Evolutionary conservation across 2,797 vertebrate genomes (phyloP).

Genomic region (Tympanoctomys barrerae): DNA sequence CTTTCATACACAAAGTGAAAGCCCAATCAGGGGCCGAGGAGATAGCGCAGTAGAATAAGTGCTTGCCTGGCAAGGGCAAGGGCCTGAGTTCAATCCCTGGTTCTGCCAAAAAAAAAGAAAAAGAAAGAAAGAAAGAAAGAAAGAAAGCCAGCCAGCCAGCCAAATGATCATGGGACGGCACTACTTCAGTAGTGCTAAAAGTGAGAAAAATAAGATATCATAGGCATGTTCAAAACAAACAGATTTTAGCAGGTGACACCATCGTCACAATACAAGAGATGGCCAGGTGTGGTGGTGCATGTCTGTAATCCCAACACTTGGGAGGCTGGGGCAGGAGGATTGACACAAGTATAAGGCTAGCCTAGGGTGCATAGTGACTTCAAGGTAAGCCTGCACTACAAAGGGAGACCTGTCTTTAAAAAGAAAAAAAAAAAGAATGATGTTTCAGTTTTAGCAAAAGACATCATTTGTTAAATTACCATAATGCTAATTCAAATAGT

Average conservation of each 20-base stretch:
- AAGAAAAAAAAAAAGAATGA: neutral
- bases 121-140: no score
- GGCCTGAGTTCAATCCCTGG: no score
- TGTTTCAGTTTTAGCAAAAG: constrained; percentile 24
- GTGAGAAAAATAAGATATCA: neutral
- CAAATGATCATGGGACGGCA: neutral
- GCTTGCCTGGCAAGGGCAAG: no score
- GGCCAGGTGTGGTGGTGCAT: neutral
- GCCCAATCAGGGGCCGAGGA: neutral
- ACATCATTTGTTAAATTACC: constrained; percentile 45
- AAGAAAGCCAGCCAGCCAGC: constrained; percentile 14
- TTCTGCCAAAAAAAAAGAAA: no score
- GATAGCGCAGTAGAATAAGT: no score
- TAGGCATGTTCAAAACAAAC: neutral
- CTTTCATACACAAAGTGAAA: constrained; percentile 53
- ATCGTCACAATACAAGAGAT: neutral
- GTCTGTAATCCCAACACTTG: neutral
- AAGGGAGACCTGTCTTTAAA: neutral
- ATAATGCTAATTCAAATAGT: constrained; percentile 22
- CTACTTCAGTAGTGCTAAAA: neutral
- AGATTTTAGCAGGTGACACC: neutral
- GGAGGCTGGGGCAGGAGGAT: neutral
- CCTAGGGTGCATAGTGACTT: neutral
- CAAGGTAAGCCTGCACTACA: neutral
- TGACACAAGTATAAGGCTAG: neutral